Evolutionary conservation across 2,888 invertebrate species (phyloP).

Genomic region (Cyclophora albipunctata): DNA sequence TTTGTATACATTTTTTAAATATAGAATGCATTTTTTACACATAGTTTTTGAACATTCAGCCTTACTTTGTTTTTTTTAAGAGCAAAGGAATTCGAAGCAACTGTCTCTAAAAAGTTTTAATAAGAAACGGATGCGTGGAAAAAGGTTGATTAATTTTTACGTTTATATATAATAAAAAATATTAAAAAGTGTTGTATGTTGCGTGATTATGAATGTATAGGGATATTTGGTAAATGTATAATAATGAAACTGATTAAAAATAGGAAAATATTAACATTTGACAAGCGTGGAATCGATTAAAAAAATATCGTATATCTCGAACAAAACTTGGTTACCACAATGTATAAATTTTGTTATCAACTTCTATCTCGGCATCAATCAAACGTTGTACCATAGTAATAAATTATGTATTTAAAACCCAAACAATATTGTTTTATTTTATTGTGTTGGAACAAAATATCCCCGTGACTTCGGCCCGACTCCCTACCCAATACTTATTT

Average conservation of each 20-base stretch:
- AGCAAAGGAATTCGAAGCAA: conserved; percentile 29
- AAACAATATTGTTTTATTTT: conserved; percentile 17
- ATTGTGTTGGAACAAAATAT: conserved; percentile 5
- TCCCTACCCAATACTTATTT: too few species aligned
- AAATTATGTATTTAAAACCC: conserved; percentile 72
- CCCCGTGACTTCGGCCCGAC: too few species aligned
- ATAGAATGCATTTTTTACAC: conserved; percentile 3
- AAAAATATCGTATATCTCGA: conserved; percentile 16
- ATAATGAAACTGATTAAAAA: conserved; percentile 17
- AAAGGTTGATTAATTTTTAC: conserved; percentile 62
- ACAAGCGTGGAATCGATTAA: conserved; percentile 39
- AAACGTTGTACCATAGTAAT: conserved; percentile 70
- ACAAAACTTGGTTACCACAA: conserved; percentile 23
- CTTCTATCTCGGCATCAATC: conserved; percentile 53
- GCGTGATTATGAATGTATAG: conserved; percentile 39
- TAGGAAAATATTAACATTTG: conserved; percentile 20
- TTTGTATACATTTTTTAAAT: conserved; percentile 12
- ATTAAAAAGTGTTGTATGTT: conserved; percentile 38
- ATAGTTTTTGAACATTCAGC: not conserved
- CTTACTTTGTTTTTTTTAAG: conserved; percentile 12
- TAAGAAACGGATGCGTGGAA: conserved; percentile 44
- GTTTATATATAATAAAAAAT: conserved; percentile 58
- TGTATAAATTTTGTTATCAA: conserved; percentile 18
- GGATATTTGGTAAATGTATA: conserved; percentile 39
- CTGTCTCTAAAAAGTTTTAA: conserved; percentile 47